Percentiles rank a stretch among this genome's conserved stretches.
These are phyloP conservation scores for Hoplostethus atlanticus DNA, from an alignment of 2,797 vertebrate genomes.

Conservation along the genomic window DNA sequence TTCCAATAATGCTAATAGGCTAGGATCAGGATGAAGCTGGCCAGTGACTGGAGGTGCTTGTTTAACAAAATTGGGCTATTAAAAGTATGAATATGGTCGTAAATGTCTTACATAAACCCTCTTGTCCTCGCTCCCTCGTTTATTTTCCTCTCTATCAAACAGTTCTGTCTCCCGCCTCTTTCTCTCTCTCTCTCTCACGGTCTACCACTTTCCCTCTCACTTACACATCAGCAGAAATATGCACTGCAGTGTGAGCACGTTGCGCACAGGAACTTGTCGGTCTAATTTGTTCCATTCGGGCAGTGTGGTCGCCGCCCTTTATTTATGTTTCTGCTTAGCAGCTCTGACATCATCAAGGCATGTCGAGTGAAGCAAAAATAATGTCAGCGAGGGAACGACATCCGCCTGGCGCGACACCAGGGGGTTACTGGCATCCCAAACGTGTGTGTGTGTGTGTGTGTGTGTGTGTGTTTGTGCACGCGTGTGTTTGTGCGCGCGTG, in stretches of 20 bases:
- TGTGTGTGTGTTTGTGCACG: constrained; percentile 11
- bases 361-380: constrained; percentile 74
- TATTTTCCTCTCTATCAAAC: constrained; percentile 41
- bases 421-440: constrained; percentile 70
- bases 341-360: constrained; percentile 80
- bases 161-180: background rate
- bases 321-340: constrained; percentile 81
- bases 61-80: constrained; percentile 34
- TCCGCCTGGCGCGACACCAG: constrained; percentile 63
- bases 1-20: constrained; percentile 25
- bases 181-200: constrained; percentile 24
- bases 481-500: constrained; percentile 19
- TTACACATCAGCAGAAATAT: constrained; percentile 69
- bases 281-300: constrained; percentile 81
- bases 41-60: constrained; percentile 33
- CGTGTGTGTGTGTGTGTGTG: constrained; percentile 41
- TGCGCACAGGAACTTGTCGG: constrained; percentile 71
- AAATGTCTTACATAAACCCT: constrained; percentile 53
- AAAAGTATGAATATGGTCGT: constrained; percentile 46
- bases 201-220: constrained; percentile 36
- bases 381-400: constrained; percentile 71
- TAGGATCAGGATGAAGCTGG: background rate
- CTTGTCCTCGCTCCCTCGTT: constrained; percentile 4
- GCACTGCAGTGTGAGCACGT: constrained; percentile 37
- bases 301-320: constrained; percentile 73